A percentile compares a stretch with the other conserved stretches of the same genome.
Conservation (phyloP, 2,797 vertebrate species). For the Odontamblyopus lacepedii region DNA sequence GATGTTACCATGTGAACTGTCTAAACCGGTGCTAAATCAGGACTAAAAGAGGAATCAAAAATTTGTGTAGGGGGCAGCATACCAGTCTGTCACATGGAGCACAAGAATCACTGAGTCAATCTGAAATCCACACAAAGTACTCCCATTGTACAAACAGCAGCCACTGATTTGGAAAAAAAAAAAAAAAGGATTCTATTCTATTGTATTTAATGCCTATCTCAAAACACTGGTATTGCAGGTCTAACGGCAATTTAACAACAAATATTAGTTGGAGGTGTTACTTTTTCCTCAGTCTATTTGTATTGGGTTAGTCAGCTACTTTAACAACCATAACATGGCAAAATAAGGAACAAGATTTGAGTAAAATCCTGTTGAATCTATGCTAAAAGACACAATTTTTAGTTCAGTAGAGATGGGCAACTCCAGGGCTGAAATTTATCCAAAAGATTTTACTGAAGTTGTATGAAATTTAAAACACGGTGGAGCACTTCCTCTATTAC, state of each 20-base stretch:
- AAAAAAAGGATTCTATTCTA: not conserved
- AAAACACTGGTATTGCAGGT: constrained; percentile 36
- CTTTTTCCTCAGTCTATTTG: not conserved
- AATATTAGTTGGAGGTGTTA: constrained; percentile 1
- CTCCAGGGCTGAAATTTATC: no score
- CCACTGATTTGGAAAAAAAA: not conserved
- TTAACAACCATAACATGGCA: not conserved
- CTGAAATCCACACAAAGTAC: not conserved
- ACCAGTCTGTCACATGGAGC: not conserved
- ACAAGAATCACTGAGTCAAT: constrained; percentile 4
- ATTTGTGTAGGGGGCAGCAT: not conserved
- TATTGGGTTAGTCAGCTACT: not conserved
- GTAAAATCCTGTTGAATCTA: not conserved
- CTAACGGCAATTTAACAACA: constrained; percentile 12
- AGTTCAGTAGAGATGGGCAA: no score
- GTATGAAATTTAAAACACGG: no score
- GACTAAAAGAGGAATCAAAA: not conserved
- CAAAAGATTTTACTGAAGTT: no score
- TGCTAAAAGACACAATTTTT: no score
- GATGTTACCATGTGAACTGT: not conserved
- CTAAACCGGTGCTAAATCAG: not conserved
- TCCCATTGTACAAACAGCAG: not conserved
- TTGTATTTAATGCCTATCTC: not conserved
- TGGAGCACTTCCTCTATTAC: no score
- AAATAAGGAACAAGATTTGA: not conserved